A percentile compares a stretch with the other conserved stretches of the same genome.
phyloP scores from a whole-genome alignment of 2,888 invertebrate genomes.

The Calephelis perditalis region DNA sequence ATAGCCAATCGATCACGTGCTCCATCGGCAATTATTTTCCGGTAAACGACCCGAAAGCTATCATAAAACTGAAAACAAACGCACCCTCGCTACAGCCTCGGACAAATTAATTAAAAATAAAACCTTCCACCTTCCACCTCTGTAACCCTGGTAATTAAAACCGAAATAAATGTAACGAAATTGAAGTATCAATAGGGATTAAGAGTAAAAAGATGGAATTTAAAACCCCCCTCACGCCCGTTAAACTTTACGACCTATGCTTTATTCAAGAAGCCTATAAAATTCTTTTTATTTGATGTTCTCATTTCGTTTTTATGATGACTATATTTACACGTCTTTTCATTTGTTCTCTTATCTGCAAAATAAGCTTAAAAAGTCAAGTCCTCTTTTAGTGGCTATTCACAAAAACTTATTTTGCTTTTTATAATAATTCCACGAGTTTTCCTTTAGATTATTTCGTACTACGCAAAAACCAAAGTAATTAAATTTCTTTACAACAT shows the following conservation, averaged over 20 bases:
- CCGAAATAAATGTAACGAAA: constrained; percentile 50
- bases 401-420: too few relatives aligned
- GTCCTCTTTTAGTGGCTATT: too few relatives aligned
- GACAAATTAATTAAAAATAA: constrained; percentile 61
- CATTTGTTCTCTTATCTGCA: too few relatives aligned
- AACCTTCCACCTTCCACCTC: constrained; percentile 38
- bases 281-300: neutral
- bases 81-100: constrained; percentile 36
- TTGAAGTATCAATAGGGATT: constrained; percentile 36
- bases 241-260: constrained; percentile 9
- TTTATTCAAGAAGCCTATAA: neutral
- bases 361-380: too few relatives aligned
- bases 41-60: constrained; percentile 41
- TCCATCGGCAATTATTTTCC: constrained; percentile 29
- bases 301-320: neutral
- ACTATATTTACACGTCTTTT: too few relatives aligned
- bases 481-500: too few relatives aligned
- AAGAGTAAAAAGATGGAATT: constrained; percentile 15
- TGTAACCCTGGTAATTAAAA: constrained; percentile 49
- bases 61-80: constrained; percentile 40
- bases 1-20: constrained; percentile 30
- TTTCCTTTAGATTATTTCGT: too few relatives aligned
- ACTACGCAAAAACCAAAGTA: too few relatives aligned
- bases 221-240: neutral
- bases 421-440: too few relatives aligned